phyloP scores from a whole-genome alignment of 2,113 vertebrate species.

The Phaethon lepturus region DNA sequence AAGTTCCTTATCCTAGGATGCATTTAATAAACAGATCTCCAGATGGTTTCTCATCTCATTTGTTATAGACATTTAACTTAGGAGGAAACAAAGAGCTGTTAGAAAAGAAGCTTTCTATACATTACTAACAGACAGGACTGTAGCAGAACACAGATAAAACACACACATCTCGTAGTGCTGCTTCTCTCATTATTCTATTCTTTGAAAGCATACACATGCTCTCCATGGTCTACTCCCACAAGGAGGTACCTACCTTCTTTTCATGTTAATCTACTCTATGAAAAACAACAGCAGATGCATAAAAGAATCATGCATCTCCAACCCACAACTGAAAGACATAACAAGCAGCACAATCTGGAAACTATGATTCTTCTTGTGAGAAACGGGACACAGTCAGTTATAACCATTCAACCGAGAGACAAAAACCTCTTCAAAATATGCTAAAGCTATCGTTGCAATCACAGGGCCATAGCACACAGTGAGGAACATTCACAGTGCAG shows the following conservation, averaged over 20 bases:
- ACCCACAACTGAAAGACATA: accelerated
- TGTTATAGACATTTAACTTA: neutral
- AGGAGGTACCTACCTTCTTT: neutral
- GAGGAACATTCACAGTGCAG: neutral
- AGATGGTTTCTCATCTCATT: neutral
- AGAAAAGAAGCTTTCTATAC: neutral
- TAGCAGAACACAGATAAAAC: neutral
- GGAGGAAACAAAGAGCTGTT: neutral
- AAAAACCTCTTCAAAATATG: neutral
- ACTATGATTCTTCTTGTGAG: neutral
- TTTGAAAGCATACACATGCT: neutral
- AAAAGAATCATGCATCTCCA: neutral
- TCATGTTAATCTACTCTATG: neutral
- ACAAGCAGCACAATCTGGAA: neutral
- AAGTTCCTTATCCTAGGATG: neutral
- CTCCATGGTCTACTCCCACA: neutral
- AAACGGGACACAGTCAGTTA: neutral
- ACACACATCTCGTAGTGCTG: accelerated
- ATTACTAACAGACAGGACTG: neutral
- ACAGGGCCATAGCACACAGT: accelerated
- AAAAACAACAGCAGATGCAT: neutral
- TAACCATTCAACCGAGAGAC: neutral
- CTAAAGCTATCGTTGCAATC: neutral
- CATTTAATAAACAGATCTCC: neutral
- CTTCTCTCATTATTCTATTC: neutral